Percentiles rank a stretch among this genome's conserved stretches.
These are phyloP conservation scores for Ormyrus nitidulus DNA, from an alignment of 2,888 invertebrate genomes.

Conservation along the genomic window DNA sequence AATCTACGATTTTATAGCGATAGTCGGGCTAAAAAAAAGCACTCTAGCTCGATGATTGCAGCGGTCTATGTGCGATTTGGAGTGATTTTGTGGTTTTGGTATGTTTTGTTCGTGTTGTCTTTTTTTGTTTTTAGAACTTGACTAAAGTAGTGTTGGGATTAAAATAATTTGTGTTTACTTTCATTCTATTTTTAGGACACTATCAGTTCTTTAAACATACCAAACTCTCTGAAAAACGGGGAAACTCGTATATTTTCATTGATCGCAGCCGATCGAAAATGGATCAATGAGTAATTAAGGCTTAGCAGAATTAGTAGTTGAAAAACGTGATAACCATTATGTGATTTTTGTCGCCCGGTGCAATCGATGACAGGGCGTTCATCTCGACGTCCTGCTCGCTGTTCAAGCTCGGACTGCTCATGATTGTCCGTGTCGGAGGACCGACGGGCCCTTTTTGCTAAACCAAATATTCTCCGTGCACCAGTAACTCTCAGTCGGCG, in stretches of 20 bases:
- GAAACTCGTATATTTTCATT: no score
- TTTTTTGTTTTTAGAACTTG: background rate
- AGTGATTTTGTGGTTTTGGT: background rate
- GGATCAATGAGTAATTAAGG: no score
- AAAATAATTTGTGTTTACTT: constrained; percentile 8
- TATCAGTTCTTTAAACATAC: background rate
- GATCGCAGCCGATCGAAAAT: no score
- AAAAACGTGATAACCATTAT: constrained; percentile 60
- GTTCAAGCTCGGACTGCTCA: constrained; percentile 46
- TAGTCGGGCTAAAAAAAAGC: no score
- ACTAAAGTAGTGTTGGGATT: constrained; percentile 5
- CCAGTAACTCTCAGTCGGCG: no score
- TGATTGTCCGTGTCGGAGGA: background rate
- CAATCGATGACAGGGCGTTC: constrained; percentile 64
- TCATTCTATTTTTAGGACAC: background rate
- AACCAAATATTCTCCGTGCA: no score
- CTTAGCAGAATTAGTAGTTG: background rate
- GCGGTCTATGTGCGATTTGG: background rate
- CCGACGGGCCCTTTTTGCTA: no score
- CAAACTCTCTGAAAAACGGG: background rate
- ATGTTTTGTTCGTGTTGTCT: background rate
- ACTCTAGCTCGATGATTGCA: background rate
- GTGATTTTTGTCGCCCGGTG: constrained; percentile 59
- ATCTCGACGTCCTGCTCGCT: constrained; percentile 69
- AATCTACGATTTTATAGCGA: no score